Evolutionary conservation across 2,888 invertebrate species (phyloP).

Genomic region (Andricus curvator): DNA sequence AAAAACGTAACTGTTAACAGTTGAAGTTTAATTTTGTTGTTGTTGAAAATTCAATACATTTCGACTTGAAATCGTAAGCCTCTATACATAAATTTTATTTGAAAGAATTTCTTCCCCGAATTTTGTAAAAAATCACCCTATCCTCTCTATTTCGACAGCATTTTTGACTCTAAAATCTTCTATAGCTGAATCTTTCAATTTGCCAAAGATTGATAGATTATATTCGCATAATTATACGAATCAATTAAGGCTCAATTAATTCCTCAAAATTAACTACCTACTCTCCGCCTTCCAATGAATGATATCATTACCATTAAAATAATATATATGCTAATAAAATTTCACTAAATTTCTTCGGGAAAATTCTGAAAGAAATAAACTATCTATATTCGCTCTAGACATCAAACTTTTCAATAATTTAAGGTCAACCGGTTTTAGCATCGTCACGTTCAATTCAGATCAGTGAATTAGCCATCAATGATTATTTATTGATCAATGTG

Average conservation of each 20-base stretch:
- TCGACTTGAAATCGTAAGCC: too few species aligned
- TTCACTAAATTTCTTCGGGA: not conserved
- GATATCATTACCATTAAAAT: not conserved
- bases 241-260: not conserved
- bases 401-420: not conserved
- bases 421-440: not conserved
- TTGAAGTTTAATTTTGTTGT: too few species aligned
- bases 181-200: not conserved
- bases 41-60: too few species aligned
- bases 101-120: too few species aligned
- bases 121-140: not conserved
- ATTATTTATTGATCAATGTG: not conserved
- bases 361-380: not conserved
- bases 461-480: not conserved
- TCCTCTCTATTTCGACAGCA: not conserved
- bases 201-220: not conserved
- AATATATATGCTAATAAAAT: slow-evolving; percentile 10
- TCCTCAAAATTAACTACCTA: not conserved
- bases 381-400: not conserved
- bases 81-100: too few species aligned
- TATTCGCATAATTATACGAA: not conserved
- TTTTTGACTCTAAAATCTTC: too few species aligned
- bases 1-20: too few species aligned
- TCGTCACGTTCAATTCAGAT: not conserved
- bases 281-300: not conserved